phyloP scores from a whole-genome alignment of 2,113 vertebrate species.

The Takifugu bimaculatus region DNA sequence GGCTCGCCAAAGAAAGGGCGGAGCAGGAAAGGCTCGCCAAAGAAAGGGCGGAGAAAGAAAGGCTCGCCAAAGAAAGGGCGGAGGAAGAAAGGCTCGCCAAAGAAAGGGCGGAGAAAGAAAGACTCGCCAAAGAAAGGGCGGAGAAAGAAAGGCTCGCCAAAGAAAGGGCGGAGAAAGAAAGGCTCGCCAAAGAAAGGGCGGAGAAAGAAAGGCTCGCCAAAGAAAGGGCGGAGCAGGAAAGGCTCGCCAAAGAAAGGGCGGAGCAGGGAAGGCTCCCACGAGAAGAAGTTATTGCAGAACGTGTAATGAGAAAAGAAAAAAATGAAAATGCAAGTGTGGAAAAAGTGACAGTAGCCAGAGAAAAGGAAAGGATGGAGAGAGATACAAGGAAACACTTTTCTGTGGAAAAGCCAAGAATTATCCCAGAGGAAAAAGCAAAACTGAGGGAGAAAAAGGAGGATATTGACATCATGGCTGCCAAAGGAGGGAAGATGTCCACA shows the following conservation, averaged over 20 bases:
- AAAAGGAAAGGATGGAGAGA: background rate
- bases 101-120: background rate
- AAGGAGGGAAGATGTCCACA: background rate
- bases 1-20: background rate
- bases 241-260: background rate
- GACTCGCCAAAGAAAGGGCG: too few species aligned
- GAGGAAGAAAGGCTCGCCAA: background rate
- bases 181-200: slow-evolving; percentile 1
- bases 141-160: background rate
- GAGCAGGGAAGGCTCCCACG: background rate
- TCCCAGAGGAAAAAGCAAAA: background rate
- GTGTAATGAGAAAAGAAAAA: slow-evolving; percentile 1
- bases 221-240: background rate
- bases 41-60: background rate
- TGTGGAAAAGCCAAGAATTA: background rate
- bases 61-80: background rate
- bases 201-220: background rate
- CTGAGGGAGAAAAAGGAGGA: background rate
- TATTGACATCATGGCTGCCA: background rate
- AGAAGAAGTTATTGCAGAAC: background rate
- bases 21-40: background rate
- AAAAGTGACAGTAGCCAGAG: background rate
- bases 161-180: slow-evolving; percentile 12
- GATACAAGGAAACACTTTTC: background rate
- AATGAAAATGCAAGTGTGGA: background rate